phyloP scores from a whole-genome alignment of 2,888 invertebrate species.

The Stegophylla sp. region DNA sequence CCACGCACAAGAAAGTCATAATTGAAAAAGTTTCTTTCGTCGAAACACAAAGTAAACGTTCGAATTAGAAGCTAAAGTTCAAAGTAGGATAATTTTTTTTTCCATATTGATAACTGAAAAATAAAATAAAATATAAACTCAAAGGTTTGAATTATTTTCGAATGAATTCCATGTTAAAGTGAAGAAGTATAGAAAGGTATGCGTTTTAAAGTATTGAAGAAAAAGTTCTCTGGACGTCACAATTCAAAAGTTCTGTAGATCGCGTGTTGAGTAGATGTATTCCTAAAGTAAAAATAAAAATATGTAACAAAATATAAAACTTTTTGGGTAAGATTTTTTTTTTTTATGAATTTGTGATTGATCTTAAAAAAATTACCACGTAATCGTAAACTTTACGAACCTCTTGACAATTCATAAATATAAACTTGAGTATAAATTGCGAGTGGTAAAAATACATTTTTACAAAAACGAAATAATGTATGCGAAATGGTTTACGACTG shows the following conservation, averaged over 20 bases:
- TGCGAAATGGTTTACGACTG: too few species aligned
- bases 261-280: slow-evolving; percentile 31
- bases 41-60: slow-evolving; percentile 12
- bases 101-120: slow-evolving; percentile 18
- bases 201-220: slow-evolving; percentile 27
- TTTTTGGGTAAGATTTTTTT: not conserved
- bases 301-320: slow-evolving; percentile 38
- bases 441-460: not conserved
- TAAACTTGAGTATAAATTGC: not conserved
- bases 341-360: slow-evolving; percentile 11
- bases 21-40: slow-evolving; percentile 46
- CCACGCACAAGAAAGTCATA: slow-evolving; percentile 24
- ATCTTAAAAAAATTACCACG: slow-evolving; percentile 38
- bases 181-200: slow-evolving; percentile 25
- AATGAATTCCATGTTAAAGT: slow-evolving; percentile 30
- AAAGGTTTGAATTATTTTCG: slow-evolving; percentile 24
- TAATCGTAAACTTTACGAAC: slow-evolving; percentile 12
- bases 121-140: slow-evolving; percentile 12
- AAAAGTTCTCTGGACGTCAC: slow-evolving; percentile 39
- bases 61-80: slow-evolving; percentile 36
- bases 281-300: slow-evolving; percentile 43
- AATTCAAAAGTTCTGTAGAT: slow-evolving; percentile 41
- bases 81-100: slow-evolving; percentile 39
- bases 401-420: not conserved
- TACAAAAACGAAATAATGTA: too few species aligned